These are phyloP conservation scores for Euplagia quadripunctaria DNA, from an alignment of 2,888 invertebrate species.

Conservation along the genomic window DNA sequence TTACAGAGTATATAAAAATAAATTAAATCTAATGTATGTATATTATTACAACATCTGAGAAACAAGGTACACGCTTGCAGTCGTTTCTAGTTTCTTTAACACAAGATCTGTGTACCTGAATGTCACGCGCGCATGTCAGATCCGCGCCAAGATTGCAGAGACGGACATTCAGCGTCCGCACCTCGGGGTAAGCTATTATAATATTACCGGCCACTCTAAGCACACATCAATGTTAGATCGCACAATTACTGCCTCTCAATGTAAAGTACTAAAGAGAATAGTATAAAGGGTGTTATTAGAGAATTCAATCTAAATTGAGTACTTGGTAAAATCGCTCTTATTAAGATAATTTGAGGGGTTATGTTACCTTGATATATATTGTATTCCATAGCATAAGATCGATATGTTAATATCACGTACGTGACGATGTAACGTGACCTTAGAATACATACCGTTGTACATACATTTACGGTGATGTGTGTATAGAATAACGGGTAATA, in stretches of 20 bases:
- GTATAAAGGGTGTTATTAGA: background rate
- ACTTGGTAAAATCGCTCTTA: background rate
- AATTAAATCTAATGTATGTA: too few species aligned
- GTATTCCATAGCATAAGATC: background rate
- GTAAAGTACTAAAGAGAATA: slow-evolving; percentile 2
- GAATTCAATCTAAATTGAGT: background rate
- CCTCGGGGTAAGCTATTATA: slow-evolving; percentile 52
- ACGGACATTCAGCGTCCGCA: slow-evolving; percentile 50
- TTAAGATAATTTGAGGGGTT: background rate
- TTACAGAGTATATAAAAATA: too few species aligned
- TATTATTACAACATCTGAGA: background rate
- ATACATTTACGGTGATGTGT: background rate
- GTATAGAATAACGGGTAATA: background rate
- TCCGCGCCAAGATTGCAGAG: slow-evolving; percentile 42
- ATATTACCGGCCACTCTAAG: slow-evolving; percentile 31
- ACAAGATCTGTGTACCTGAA: slow-evolving; percentile 22
- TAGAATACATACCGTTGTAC: background rate
- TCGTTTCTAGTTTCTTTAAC: background rate
- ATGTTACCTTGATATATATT: background rate
- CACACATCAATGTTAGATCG: slow-evolving; percentile 21
- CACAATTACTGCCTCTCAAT: slow-evolving; percentile 17
- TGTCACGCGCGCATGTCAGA: slow-evolving; percentile 52
- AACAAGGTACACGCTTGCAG: background rate
- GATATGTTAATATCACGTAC: background rate
- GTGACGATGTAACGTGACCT: background rate